Evolutionary conservation across 2,888 invertebrate species (phyloP).

Genomic region (Eupithecia centaureata): DNA sequence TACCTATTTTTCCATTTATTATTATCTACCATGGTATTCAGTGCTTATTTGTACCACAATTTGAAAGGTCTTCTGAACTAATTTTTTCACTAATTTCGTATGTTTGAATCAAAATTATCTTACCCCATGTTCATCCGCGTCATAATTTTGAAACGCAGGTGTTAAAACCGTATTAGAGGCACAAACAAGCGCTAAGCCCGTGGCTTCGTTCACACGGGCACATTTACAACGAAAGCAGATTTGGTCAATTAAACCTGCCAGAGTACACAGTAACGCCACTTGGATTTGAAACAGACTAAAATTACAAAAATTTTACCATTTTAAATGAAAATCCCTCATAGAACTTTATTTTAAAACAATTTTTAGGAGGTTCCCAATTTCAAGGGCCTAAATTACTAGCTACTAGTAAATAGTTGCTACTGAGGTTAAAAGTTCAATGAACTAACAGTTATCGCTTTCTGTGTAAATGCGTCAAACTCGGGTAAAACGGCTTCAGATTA

Average conservation of each 20-base stretch:
- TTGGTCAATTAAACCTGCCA: neutral
- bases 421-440: neutral
- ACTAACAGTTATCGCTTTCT: conserved; percentile 39
- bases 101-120: conserved; percentile 40
- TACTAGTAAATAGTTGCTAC: neutral
- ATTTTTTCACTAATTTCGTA: neutral
- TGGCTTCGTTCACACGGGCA: conserved; percentile 25
- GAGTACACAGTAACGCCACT: neutral
- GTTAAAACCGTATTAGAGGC: conserved; percentile 77
- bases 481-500: conserved; percentile 78
- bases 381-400: neutral
- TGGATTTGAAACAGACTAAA: too few relatives aligned
- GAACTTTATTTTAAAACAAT: neutral
- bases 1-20: neutral
- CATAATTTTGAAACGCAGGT: conserved; percentile 74
- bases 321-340: neutral
- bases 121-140: conserved; percentile 38
- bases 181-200: conserved; percentile 78
- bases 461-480: conserved; percentile 52
- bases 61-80: neutral
- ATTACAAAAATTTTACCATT: too few relatives aligned
- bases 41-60: neutral
- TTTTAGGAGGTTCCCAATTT: neutral
- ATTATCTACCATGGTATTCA: too few relatives aligned
- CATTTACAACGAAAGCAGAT: conserved; percentile 17